These are phyloP conservation scores for Microtus richardsoni DNA, from an alignment of 2,113 vertebrate genomes.

Conservation along the genomic window DNA sequence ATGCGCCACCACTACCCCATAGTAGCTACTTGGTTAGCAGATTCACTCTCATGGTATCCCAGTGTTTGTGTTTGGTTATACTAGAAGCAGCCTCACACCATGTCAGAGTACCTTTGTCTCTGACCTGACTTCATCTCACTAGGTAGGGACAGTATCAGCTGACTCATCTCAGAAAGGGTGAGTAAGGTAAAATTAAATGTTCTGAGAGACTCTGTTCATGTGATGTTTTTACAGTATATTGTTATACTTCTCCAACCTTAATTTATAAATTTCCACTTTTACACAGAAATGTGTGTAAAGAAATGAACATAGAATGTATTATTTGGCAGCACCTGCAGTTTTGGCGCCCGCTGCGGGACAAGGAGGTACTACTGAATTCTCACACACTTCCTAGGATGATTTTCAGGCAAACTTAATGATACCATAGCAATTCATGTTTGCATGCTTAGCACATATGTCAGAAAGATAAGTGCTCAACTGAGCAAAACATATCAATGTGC, in stretches of 20 bases:
- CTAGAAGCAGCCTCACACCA: background rate
- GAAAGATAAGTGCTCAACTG: background rate
- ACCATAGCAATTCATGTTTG: constrained; percentile 12
- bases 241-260: background rate
- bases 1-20: too few relatives aligned
- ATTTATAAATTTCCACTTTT: background rate
- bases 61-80: background rate
- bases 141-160: background rate
- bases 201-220: background rate
- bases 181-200: background rate
- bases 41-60: background rate
- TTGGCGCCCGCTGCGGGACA: background rate
- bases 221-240: background rate
- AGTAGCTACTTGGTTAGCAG: background rate
- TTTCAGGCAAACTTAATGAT: constrained; percentile 13
- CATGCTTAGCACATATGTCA: background rate
- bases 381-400: background rate
- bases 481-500: background rate
- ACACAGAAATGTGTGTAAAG: background rate
- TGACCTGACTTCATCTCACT: background rate
- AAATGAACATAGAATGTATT: background rate
- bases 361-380: background rate
- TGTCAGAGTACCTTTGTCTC: background rate
- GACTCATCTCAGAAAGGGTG: background rate
- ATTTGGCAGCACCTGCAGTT: background rate